Conservation (phyloP, 2,797 vertebrate species). For the Chaetodon trifasciatus region DNA sequence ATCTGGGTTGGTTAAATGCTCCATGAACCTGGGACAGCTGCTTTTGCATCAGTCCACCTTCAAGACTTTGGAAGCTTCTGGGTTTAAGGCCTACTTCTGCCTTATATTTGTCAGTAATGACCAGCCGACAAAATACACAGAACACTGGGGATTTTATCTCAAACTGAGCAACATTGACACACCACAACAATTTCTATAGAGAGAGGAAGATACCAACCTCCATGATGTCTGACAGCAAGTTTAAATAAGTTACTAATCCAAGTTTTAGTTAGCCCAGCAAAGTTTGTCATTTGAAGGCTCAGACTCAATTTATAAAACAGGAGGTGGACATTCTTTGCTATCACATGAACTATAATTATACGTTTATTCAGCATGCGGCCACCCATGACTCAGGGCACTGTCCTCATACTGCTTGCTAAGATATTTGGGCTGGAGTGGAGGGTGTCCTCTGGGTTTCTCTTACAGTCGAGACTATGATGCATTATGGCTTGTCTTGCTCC, state of each 20-base stretch:
- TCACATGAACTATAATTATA: conserved; percentile 23
- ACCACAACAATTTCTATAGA: background rate
- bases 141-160: conserved; percentile 1
- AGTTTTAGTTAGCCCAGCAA: background rate
- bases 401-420: conserved; percentile 35
- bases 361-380: conserved; percentile 11
- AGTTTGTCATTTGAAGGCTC: background rate
- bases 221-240: background rate
- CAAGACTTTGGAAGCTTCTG: background rate
- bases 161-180: background rate
- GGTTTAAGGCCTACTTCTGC: background rate
- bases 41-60: background rate
- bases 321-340: background rate
- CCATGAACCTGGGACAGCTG: background rate
- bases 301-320: background rate
- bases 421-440: conserved; percentile 26
- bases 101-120: conserved; percentile 1
- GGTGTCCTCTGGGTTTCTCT: conserved; percentile 49
- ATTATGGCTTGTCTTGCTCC: conserved; percentile 65
- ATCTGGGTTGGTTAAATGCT: background rate
- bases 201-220: background rate
- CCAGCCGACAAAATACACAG: background rate
- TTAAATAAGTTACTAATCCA: background rate
- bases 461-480: conserved; percentile 66
- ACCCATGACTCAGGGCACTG: conserved; percentile 38